These are phyloP conservation scores for Dinothrombium tinctorium DNA, from an alignment of 1,140 invertebrate genomes.

Conservation along the genomic window DNA sequence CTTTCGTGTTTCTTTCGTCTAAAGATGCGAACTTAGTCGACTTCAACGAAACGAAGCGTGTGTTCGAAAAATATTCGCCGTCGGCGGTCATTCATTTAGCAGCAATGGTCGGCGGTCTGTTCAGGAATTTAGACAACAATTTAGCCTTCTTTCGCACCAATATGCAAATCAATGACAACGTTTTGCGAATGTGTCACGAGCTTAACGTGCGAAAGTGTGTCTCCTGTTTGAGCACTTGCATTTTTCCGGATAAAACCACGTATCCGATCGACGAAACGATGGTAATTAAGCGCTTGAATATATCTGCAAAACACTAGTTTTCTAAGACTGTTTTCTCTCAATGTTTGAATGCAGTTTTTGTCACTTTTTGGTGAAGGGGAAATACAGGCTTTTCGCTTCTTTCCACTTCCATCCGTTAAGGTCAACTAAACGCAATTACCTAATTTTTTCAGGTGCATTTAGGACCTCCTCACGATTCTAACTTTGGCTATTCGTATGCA, in stretches of 20 bases:
- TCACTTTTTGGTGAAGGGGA: background rate
- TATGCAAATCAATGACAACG: slow-evolving; percentile 83
- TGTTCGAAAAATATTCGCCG: slow-evolving; percentile 62
- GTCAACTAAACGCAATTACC: no score
- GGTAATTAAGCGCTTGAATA: slow-evolving; percentile 30
- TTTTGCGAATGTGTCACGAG: slow-evolving; percentile 54
- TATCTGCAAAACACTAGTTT: background rate
- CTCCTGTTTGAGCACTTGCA: slow-evolving; percentile 94
- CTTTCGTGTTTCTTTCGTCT: slow-evolving; percentile 74
- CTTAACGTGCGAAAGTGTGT: slow-evolving; percentile 68
- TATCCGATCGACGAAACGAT: slow-evolving; percentile 98
- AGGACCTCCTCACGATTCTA: slow-evolving; percentile 86
- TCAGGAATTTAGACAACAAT: slow-evolving; percentile 86
- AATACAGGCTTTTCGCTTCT: no score
- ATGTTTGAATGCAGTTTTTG: slow-evolving; percentile 6
- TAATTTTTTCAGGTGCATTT: slow-evolving; percentile 56
- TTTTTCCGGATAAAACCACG: slow-evolving; percentile 91
- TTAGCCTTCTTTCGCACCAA: slow-evolving; percentile 83
- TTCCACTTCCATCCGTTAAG: no score
- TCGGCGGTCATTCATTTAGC: slow-evolving; percentile 96
- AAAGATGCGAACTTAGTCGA: slow-evolving; percentile 82
- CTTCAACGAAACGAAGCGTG: slow-evolving; percentile 36
- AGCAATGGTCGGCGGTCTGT: slow-evolving; percentile 93
- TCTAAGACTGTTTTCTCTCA: background rate
- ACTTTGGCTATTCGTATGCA: slow-evolving; percentile 96